phyloP scores from a whole-genome alignment of 2,113 vertebrate genomes.

The Aleadryas rufinucha region DNA sequence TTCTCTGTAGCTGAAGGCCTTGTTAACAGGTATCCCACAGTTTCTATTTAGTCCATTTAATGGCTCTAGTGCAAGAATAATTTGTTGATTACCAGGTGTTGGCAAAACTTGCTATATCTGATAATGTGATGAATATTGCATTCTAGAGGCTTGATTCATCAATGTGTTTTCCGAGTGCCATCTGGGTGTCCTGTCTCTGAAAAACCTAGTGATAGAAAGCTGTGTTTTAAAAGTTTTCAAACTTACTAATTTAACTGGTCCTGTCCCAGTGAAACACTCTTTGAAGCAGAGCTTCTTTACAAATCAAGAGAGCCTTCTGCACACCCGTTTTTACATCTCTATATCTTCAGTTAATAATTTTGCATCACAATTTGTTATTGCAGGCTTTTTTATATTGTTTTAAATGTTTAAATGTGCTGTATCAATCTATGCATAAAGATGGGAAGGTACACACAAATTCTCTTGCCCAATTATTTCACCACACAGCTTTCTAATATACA shows the following conservation, averaged over 20 bases:
- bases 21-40: constrained; percentile 34
- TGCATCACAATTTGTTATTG: background rate
- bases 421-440: background rate
- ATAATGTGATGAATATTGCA: constrained; percentile 51
- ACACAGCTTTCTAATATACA: background rate
- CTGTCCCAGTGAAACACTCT: background rate
- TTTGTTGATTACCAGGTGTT: constrained; percentile 42
- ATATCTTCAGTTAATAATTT: background rate
- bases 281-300: background rate
- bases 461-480: background rate
- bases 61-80: constrained; percentile 44
- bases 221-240: background rate
- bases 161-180: constrained; percentile 6
- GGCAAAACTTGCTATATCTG: constrained; percentile 22
- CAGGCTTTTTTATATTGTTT: background rate
- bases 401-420: background rate
- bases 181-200: constrained; percentile 15
- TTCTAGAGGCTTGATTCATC: constrained; percentile 41
- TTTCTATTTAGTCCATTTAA: constrained; percentile 45
- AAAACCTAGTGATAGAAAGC: background rate
- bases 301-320: background rate
- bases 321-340: background rate
- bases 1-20: background rate
- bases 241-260: background rate
- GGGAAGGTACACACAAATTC: background rate